Conservation (phyloP, 53 echinoderm and acorn worm genomes). For the Holothuria scabra region DNA sequence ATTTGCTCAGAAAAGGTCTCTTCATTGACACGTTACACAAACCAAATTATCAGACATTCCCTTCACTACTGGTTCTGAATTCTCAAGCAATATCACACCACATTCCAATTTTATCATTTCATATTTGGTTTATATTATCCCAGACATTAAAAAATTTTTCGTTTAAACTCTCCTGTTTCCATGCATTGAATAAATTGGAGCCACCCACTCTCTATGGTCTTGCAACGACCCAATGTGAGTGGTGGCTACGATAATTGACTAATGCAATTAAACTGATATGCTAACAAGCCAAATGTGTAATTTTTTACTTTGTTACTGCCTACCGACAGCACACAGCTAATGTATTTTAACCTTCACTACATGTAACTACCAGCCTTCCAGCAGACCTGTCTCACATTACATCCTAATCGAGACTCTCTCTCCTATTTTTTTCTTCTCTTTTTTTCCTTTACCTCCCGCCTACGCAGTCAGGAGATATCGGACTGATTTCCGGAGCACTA, state of each 20-base stretch:
- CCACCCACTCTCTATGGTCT: slow-evolving; percentile 41
- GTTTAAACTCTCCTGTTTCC: slow-evolving; percentile 14
- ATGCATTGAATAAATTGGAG: slow-evolving; percentile 4
- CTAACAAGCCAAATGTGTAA: slow-evolving; percentile 37
- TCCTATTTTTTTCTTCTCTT: too few species aligned
- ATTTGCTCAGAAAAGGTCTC: too few species aligned
- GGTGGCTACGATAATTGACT: slow-evolving; percentile 18
- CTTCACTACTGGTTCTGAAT: slow-evolving; percentile 4
- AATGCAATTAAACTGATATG: slow-evolving; percentile 38
- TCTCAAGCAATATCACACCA: not conserved
- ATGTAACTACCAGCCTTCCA: too few species aligned
- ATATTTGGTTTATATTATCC: slow-evolving; percentile 1
- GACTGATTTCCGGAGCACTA: slow-evolving; percentile 42
- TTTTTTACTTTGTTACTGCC: not conserved
- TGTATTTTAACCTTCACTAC: too few species aligned
- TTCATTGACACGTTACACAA: too few species aligned
- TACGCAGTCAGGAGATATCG: slow-evolving; percentile 35
- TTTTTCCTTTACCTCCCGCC: not conserved
- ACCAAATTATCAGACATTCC: slow-evolving; percentile 16
- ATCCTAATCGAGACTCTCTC: slow-evolving; percentile 22
- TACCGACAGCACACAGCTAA: too few species aligned
- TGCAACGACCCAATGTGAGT: not conserved
- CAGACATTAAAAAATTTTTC: not conserved
- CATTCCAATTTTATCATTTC: slow-evolving; percentile 31
- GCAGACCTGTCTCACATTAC: not conserved